Evolutionary conservation across 2,888 invertebrate genomes (phyloP).

Genomic region (Aleiodes testaceus): DNA sequence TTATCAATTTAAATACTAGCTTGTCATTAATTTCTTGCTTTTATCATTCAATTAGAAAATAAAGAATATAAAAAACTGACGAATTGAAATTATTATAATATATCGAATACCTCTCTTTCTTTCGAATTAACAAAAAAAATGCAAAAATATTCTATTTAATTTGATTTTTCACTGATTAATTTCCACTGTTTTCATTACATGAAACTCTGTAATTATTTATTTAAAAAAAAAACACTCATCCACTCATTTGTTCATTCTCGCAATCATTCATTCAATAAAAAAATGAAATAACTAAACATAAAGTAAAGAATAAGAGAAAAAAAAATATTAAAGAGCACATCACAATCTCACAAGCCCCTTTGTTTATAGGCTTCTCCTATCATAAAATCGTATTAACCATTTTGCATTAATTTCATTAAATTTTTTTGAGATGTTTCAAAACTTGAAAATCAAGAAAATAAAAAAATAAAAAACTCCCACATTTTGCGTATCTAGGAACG

Average conservation of each 20-base stretch:
- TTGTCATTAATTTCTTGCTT: constrained; percentile 26
- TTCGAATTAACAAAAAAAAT: no score
- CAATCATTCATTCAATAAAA: constrained; percentile 1
- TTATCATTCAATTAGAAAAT: constrained; percentile 16
- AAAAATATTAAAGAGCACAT: constrained; percentile 23
- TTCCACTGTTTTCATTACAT: neutral
- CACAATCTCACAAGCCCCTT: constrained; percentile 20
- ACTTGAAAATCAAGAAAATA: neutral
- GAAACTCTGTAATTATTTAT: neutral
- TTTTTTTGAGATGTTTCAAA: neutral
- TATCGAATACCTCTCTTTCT: no score
- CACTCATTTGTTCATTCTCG: neutral
- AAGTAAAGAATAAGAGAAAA: neutral
- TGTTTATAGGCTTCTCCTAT: constrained; percentile 12
- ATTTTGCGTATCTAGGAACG: constrained; percentile 9
- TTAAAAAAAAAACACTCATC: neutral
- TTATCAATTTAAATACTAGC: constrained; percentile 1
- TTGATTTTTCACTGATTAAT: no score
- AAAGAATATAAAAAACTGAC: neutral
- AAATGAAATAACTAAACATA: neutral
- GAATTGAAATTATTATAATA: no score
- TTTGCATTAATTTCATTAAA: constrained; percentile 1
- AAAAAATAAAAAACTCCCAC: neutral
- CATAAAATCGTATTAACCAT: constrained; percentile 21
- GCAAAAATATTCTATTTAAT: no score